Conservation (phyloP, 2,797 vertebrate genomes). For the Mormyrops boulengeri region DNA sequence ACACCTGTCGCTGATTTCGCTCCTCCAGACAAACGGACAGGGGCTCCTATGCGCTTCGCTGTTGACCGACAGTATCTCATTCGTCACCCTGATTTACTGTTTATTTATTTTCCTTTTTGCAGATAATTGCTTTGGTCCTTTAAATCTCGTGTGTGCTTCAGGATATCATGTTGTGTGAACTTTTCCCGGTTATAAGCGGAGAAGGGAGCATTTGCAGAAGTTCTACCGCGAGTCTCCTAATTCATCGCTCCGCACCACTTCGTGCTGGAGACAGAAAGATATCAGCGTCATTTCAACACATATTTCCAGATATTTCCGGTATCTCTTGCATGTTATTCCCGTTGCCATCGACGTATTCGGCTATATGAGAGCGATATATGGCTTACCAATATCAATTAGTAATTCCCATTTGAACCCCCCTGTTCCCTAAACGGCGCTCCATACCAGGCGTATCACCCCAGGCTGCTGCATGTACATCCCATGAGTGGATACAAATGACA, state of each 20-base stretch:
- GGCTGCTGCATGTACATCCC: background rate
- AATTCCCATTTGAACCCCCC: background rate
- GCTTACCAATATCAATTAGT: background rate
- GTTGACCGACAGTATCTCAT: slow-evolving; percentile 1
- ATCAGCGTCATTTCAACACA: background rate
- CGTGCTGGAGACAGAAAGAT: background rate
- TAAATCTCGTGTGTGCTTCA: slow-evolving; percentile 3
- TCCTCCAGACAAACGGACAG: slow-evolving; percentile 3
- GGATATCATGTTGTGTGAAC: slow-evolving; percentile 21
- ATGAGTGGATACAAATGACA: slow-evolving; percentile 8
- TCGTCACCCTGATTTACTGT: background rate
- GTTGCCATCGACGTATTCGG: background rate
- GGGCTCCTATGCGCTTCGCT: background rate
- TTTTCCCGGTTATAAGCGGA: background rate
- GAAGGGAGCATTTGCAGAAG: background rate
- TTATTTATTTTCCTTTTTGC: background rate
- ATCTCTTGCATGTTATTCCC: slow-evolving; percentile 5
- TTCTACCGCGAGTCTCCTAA: background rate
- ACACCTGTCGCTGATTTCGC: slow-evolving; percentile 13
- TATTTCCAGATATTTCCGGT: slow-evolving; percentile 1
- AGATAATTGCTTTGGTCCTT: slow-evolving; percentile 1
- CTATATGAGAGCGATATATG: background rate
- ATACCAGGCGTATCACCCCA: background rate
- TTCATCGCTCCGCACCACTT: slow-evolving; percentile 19
- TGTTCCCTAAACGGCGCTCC: background rate